A percentile compares a stretch with the other conserved stretches of the same genome.
Evolutionary conservation across 2,888 invertebrate species (phyloP).

Genomic region (Campoplex nolae): DNA sequence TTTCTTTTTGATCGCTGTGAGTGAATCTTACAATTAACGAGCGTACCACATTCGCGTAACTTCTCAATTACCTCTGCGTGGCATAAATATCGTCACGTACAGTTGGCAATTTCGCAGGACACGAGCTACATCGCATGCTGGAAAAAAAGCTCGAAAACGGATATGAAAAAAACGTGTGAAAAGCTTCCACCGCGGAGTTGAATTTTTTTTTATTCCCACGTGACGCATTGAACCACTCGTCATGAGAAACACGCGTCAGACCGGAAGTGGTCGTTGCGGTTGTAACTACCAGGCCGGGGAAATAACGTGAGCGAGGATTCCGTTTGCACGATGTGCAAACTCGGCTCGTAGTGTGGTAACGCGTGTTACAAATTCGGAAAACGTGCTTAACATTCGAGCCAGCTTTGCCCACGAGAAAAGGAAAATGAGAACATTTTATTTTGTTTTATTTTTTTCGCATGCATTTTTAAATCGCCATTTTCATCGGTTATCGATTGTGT

Average conservation of each 20-base stretch:
- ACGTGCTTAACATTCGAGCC: conserved; percentile 38
- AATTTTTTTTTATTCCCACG: conserved; percentile 17
- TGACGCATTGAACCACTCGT: conserved; percentile 39
- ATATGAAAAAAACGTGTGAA: conserved; percentile 18
- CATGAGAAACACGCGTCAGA: conserved; percentile 54
- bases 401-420: conserved; percentile 4
- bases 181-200: neutral
- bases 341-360: conserved; percentile 29
- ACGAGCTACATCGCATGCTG: neutral
- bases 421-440: neutral
- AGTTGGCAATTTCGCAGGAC: neutral
- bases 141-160: conserved; percentile 5
- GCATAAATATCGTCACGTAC: conserved; percentile 4
- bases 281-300: conserved; percentile 34
- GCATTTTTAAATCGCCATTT: neutral
- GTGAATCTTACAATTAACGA: neutral
- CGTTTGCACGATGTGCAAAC: conserved; percentile 47
- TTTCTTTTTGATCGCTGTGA: neutral
- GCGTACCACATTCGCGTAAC: neutral
- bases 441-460: neutral
- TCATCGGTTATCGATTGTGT: neutral
- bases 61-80: neutral
- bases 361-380: conserved; percentile 59
- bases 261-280: conserved; percentile 60
- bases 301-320: conserved; percentile 39